These are phyloP conservation scores for Meloidogyne exigua DNA, from an alignment of 1,140 invertebrate species.

Conservation along the genomic window DNA sequence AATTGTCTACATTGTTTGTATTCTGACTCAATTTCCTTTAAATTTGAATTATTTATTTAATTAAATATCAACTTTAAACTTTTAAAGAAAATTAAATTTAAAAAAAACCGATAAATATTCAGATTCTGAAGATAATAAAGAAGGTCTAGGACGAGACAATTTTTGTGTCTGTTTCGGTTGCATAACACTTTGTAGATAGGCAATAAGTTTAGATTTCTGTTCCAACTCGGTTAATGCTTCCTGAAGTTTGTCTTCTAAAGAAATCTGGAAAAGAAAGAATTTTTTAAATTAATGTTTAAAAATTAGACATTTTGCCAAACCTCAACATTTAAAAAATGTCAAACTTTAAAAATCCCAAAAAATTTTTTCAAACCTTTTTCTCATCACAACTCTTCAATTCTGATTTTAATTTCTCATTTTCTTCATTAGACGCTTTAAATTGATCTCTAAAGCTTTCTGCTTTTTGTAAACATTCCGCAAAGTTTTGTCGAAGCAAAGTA, in stretches of 20 bases:
- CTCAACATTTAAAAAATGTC: not conserved
- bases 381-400: slow-evolving; percentile 6
- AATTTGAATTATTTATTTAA: not conserved
- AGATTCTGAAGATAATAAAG: slow-evolving; percentile 27
- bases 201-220: slow-evolving; percentile 44
- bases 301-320: not conserved
- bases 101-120: slow-evolving; percentile 27
- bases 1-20: slow-evolving; percentile 34
- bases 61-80: not conserved
- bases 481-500: slow-evolving; percentile 31
- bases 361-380: not conserved
- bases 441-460: slow-evolving; percentile 31
- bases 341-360: slow-evolving; percentile 1
- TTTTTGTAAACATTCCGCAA: slow-evolving; percentile 44
- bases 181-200: slow-evolving; percentile 41
- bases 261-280: slow-evolving; percentile 9
- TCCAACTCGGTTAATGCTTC: slow-evolving; percentile 37
- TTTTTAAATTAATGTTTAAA: not conserved
- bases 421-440: not conserved
- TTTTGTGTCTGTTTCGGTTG: slow-evolving; percentile 49
- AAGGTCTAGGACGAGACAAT: slow-evolving; percentile 27
- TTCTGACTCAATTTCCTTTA: slow-evolving; percentile 43
- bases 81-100: not conserved
- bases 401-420: slow-evolving; percentile 9
- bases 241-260: slow-evolving; percentile 33